Conservation (phyloP, 2,113 vertebrate species). For the Tupaia tana region DNA sequence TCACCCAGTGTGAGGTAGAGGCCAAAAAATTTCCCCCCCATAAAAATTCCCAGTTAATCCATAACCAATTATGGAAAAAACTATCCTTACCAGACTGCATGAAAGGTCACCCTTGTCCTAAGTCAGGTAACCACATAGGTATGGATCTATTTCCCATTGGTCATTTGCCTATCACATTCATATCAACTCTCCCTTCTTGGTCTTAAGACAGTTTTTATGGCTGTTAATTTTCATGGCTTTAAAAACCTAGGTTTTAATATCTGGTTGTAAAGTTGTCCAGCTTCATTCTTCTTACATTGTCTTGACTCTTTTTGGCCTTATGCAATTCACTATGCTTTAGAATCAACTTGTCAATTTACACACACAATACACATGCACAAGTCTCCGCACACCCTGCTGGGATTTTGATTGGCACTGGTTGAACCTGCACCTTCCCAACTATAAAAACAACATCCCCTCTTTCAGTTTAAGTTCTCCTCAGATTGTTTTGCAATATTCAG, state of each 20-base stretch:
- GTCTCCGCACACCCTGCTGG: neutral
- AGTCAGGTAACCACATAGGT: neutral
- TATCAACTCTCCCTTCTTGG: too few relatives aligned
- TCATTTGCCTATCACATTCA: neutral
- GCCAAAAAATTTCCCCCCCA: neutral
- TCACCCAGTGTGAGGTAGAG: neutral
- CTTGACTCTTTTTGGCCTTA: neutral
- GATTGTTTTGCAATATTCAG: neutral
- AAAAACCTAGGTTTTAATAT: neutral
- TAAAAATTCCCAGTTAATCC: neutral
- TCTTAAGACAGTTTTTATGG: neutral
- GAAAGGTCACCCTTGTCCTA: neutral
- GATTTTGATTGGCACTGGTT: neutral
- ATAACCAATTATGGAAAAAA: neutral
- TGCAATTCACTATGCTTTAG: conserved; percentile 19
- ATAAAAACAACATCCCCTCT: neutral
- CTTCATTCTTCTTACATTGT: neutral
- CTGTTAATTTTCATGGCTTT: neutral
- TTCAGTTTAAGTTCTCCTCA: neutral
- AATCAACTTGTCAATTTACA: conserved; percentile 12
- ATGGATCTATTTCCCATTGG: neutral
- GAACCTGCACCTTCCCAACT: neutral
- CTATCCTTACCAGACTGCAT: neutral
- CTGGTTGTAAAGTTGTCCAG: neutral
- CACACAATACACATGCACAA: neutral